A percentile compares a stretch with the other conserved stretches of the same genome.
Conservation (phyloP, 2,797 vertebrate species). For the Chiloscyllium punctatum region DNA sequence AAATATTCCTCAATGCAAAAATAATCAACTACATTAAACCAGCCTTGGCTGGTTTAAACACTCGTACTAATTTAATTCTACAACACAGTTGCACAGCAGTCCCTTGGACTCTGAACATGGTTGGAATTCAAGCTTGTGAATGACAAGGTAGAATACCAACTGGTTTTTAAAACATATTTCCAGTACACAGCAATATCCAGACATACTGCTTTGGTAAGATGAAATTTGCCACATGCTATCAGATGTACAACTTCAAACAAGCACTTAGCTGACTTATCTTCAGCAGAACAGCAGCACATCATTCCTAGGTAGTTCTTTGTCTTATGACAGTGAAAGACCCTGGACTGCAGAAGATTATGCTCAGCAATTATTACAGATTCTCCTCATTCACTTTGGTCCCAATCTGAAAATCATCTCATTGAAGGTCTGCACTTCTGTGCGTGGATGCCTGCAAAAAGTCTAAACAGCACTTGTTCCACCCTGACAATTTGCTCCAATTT, state of each 20-base stretch:
- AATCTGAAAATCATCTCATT: neutral
- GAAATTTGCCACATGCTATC: neutral
- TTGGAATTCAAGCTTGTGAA: neutral
- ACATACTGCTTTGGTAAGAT: too few species aligned
- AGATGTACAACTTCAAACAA: neutral
- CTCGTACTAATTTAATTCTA: neutral
- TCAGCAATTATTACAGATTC: neutral
- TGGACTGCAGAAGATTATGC: neutral
- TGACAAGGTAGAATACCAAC: neutral
- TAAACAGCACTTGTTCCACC: neutral
- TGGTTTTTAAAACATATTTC: neutral
- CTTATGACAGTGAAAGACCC: neutral
- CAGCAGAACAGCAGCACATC: neutral
- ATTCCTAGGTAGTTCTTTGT: neutral
- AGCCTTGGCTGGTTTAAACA: neutral
- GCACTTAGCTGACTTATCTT: neutral
- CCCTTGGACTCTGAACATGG: neutral
- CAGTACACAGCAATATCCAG: neutral
- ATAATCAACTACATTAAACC: neutral
- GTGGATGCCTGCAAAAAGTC: constrained; percentile 32
- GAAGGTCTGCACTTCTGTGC: neutral
- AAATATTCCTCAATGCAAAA: neutral
- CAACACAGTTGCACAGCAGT: neutral
- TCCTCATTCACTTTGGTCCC: neutral
- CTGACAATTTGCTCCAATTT: neutral